These are phyloP conservation scores for Urophycis tenuis DNA, from an alignment of 2,797 vertebrate genomes.

Conservation along the genomic window DNA sequence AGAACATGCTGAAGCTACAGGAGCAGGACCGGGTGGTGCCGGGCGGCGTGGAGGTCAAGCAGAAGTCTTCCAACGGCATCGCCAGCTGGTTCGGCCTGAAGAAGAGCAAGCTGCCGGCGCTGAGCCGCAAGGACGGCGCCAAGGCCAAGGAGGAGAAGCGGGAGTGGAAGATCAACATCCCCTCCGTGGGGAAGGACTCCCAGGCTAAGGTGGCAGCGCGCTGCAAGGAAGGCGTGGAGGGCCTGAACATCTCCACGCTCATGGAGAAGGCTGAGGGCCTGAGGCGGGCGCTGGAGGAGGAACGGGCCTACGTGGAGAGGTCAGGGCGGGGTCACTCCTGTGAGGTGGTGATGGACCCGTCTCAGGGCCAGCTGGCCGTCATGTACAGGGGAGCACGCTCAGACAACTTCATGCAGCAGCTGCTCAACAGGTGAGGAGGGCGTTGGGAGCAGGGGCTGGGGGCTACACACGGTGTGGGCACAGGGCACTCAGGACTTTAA, in stretches of 20 bases:
- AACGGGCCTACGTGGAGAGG: conserved; percentile 85
- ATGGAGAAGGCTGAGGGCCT: conserved; percentile 96
- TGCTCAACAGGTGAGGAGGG: conserved; percentile 83
- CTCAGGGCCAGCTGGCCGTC: conserved; percentile 80
- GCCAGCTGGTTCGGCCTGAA: conserved; percentile 96
- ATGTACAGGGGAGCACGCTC: conserved; percentile 88
- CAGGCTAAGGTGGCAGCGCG: conserved; percentile 67
- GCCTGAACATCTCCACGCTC: conserved; percentile 91
- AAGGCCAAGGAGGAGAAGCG: conserved; percentile 80
- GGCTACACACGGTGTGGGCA: too few relatives aligned
- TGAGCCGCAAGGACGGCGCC: conserved; percentile 79
- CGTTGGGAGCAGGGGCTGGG: background rate
- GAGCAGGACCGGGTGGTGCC: conserved; percentile 76
- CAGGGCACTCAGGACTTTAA: too few relatives aligned
- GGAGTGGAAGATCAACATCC: conserved; percentile 75
- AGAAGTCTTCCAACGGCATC: conserved; percentile 83
- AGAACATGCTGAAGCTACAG: conserved; percentile 87
- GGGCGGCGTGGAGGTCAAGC: conserved; percentile 75
- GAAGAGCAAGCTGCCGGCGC: conserved; percentile 88
- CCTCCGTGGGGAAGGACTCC: conserved; percentile 78
- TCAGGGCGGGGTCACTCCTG: conserved; percentile 69
- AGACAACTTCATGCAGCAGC: conserved; percentile 95
- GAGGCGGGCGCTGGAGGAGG: conserved; percentile 88
- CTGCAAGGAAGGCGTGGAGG: conserved; percentile 82
- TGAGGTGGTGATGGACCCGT: conserved; percentile 76